These are phyloP conservation scores for Abscondita cerata DNA, from an alignment of 2,888 invertebrate genomes.

Conservation along the genomic window DNA sequence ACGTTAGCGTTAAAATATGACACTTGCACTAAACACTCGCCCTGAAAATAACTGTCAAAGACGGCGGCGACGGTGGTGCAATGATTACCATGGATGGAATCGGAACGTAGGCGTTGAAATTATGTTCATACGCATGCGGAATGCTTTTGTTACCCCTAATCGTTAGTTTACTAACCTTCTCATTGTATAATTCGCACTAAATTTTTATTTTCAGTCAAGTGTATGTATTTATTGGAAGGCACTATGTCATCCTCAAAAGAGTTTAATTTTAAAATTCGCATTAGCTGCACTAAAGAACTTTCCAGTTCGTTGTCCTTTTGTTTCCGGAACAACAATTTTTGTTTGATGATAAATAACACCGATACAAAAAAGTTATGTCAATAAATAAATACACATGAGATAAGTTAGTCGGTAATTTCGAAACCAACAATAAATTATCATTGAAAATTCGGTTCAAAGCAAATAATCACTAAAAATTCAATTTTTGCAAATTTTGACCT, in stretches of 20 bases:
- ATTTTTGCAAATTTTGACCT: too few species aligned
- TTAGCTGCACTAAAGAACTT: neutral
- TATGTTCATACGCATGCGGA: slow-evolving; percentile 28
- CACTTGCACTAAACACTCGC: slow-evolving; percentile 28
- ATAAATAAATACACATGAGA: too few species aligned
- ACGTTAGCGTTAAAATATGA: slow-evolving; percentile 24
- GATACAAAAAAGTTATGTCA: too few species aligned
- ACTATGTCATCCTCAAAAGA: neutral
- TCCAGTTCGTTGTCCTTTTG: slow-evolving; percentile 11
- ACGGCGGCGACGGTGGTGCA: slow-evolving; percentile 25
- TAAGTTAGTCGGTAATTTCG: too few species aligned
- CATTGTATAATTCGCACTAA: slow-evolving; percentile 28
- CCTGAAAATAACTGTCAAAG: slow-evolving; percentile 32
- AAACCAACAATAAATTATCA: too few species aligned
- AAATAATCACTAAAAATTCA: too few species aligned
- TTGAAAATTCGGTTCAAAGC: too few species aligned
- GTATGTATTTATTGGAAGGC: slow-evolving; percentile 11
- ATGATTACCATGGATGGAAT: slow-evolving; percentile 36
- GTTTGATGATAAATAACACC: neutral
- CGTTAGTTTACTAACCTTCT: slow-evolving; percentile 37
- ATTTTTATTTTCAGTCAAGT: slow-evolving; percentile 14
- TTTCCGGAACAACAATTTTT: slow-evolving; percentile 4
- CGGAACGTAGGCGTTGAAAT: slow-evolving; percentile 37
- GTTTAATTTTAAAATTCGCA: neutral
- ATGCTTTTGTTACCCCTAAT: slow-evolving; percentile 39